Base-by-base conservation (phyloP, 2,113 vertebrate genomes). In the Mustela lutreola region DNA sequence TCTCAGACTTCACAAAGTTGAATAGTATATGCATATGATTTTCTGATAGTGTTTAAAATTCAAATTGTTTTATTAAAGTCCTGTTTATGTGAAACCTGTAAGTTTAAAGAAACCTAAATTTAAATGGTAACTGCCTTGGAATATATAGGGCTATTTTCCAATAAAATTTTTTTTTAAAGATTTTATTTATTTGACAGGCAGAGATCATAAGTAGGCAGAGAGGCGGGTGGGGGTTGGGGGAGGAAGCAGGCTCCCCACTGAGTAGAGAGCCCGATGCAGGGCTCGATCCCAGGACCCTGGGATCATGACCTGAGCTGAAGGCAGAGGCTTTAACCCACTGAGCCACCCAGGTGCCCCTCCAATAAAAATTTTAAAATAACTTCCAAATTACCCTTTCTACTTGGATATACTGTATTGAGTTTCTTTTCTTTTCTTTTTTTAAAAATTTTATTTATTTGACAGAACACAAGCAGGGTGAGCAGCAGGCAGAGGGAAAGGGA, bases 291-390 rank as follows among this genome's bases (percentile, higher is more conserved):
- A 48, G 45, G 45, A 11, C 10, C 45, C 45, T 48, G 45, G 45
- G 45, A 48, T 48, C 45, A 48, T 48, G 45, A 48, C 10, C 45
- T 48, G 45, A 48, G 45, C 45, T 48, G 45, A 11, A 48, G 45
- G 45, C 45, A 48, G 45, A 48, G 45, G 45, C 45, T 48, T 48
- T 48, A 48, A 48, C 45, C 45, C 45, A 48, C 45, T 48, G 45
- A 48, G 45, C 45, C 45, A 48, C 10, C 45, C 45, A 48, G 45
- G 45, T 9, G 45, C 45, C 45, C 45, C 45, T 31, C 19, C n/a
- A 95, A 63, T 80, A 84, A 84, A 84, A 56, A 28, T 65, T 65
- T 90, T 85, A 70, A 3, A 80, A 28, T 88, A 86, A 92, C 87
- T 94, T 78, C 4, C 36, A 94, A 45, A 65, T 92, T 92, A 67